Conservation (phyloP, 2,888 invertebrate genomes). For the Xestia rhomboidea region DNA sequence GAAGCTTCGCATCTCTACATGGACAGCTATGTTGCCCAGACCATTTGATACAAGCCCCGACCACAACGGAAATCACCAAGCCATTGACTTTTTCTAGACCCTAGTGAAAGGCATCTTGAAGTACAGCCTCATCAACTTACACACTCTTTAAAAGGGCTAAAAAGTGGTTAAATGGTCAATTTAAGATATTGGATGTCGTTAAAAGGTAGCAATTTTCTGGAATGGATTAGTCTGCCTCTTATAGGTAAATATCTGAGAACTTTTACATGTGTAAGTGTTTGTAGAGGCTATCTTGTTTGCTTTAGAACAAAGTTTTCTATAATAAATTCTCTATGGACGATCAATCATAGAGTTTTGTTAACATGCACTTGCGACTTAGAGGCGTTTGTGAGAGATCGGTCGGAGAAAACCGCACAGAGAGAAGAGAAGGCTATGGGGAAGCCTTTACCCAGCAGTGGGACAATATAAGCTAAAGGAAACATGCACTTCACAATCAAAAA, state of each 20-base stretch:
- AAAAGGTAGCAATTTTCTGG: constrained; percentile 63
- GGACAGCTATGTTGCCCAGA: constrained; percentile 63
- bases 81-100: constrained; percentile 78
- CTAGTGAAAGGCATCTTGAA: constrained; percentile 74
- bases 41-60: constrained; percentile 70
- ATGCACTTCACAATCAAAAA: constrained; percentile 22
- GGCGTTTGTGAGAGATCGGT: no score
- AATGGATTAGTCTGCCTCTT: constrained; percentile 60
- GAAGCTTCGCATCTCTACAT: constrained; percentile 63
- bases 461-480: not conserved
- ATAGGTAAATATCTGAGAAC: constrained; percentile 59
- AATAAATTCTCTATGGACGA: not conserved
- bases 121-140: constrained; percentile 61
- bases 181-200: constrained; percentile 64
- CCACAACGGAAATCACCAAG: constrained; percentile 82
- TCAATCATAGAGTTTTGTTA: constrained; percentile 1
- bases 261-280: constrained; percentile 46
- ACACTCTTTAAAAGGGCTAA: constrained; percentile 58
- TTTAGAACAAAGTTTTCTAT: constrained; percentile 10
- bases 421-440: no score
- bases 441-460: no score
- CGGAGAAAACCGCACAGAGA: no score
- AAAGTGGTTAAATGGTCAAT: constrained; percentile 61
- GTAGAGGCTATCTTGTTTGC: constrained; percentile 36
- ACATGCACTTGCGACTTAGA: not conserved